These are phyloP conservation scores for Danaus plexippus DNA, from an alignment of 1,140 invertebrate genomes.

Conservation along the genomic window DNA sequence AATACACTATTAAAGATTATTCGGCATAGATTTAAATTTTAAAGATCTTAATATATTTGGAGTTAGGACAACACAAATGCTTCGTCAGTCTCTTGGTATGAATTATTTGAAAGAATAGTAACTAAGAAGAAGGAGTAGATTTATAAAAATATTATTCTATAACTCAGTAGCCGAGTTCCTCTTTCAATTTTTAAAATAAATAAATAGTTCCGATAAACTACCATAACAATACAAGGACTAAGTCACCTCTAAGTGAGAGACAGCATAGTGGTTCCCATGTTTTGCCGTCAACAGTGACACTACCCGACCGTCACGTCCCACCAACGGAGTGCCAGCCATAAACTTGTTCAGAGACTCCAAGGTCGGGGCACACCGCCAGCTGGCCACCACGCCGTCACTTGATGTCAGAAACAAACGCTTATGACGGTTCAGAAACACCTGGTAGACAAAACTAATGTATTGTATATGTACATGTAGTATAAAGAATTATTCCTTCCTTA, in stretches of 20 bases:
- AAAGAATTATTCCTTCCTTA: too few relatives aligned
- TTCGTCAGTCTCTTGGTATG: too few relatives aligned
- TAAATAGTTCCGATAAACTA: not conserved
- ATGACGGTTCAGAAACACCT: conserved; percentile 59
- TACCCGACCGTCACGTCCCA: conserved; percentile 37
- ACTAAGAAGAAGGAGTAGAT: too few relatives aligned
- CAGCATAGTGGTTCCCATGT: conserved; percentile 51
- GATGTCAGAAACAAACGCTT: conserved; percentile 55
- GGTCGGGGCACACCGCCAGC: conserved; percentile 53
- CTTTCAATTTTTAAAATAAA: not conserved
- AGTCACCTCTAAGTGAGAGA: conserved; percentile 50
- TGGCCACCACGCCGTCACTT: conserved; percentile 47
- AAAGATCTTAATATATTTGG: too few relatives aligned
- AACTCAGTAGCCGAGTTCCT: too few relatives aligned
- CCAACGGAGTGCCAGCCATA: conserved; percentile 54
- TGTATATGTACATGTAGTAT: too few relatives aligned
- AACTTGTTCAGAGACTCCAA: conserved; percentile 58
- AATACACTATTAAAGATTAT: too few relatives aligned
- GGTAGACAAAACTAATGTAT: not conserved
- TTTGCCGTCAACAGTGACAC: conserved; percentile 48
- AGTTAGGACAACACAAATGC: too few relatives aligned
- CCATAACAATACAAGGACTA: not conserved
- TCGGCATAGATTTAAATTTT: too few relatives aligned
- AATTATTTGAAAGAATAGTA: too few relatives aligned
- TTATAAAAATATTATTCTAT: too few relatives aligned